Evolutionary conservation across 1,140 invertebrate genomes (phyloP).

Genomic region (Doryteuthis pealeii): DNA sequence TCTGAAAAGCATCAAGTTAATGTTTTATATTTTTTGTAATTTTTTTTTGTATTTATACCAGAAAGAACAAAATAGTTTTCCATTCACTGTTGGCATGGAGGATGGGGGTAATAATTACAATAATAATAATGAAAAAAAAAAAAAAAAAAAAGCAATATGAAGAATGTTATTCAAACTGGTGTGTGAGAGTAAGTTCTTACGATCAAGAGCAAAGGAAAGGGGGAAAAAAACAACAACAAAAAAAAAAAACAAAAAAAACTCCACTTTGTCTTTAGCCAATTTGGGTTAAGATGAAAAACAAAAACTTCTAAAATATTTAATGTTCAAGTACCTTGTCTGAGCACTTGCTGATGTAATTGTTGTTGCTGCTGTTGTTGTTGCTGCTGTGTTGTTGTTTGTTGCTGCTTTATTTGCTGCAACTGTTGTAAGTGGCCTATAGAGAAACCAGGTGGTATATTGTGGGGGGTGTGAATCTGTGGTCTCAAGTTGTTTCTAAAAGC

Average conservation of each 20-base stretch:
- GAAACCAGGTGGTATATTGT: conserved; percentile 10
- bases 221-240: neutral
- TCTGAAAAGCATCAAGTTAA: no score
- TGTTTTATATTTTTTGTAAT: no score
- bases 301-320: no score
- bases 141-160: no score
- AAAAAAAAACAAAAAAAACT: neutral
- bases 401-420: neutral
- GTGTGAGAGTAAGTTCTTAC: no score
- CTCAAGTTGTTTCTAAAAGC: conserved; percentile 1
- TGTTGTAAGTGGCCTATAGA: conserved; percentile 8
- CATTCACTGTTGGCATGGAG: no score
- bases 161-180: no score
- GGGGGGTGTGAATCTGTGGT: neutral
- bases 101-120: no score
- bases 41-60: no score
- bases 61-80: no score
- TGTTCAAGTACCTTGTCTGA: conserved; percentile 10
- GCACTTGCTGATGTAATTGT: conserved; percentile 31
- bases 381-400: conserved; percentile 16
- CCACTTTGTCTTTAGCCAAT: neutral
- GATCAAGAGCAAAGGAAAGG: no score
- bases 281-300: neutral
- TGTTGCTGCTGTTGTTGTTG: conserved; percentile 31
- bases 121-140: no score